These are phyloP conservation scores for Scaptomyza montana DNA, from an alignment of 1,140 invertebrate genomes.

Conservation along the genomic window DNA sequence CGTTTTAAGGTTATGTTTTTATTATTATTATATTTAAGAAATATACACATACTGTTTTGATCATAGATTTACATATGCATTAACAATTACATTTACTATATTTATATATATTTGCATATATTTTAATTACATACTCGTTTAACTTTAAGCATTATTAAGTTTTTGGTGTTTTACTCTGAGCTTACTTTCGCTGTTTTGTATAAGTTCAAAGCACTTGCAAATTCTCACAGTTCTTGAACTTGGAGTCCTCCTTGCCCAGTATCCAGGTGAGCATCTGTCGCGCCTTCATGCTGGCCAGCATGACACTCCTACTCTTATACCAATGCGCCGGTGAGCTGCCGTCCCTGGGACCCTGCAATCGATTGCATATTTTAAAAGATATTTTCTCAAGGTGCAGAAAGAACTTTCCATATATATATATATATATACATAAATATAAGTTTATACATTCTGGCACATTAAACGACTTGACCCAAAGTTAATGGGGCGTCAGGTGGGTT, in stretches of 20 bases:
- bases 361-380: conserved; percentile 16
- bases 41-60: conserved; percentile 24
- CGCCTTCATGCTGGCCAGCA: conserved; percentile 93
- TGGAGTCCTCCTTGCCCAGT: conserved; percentile 94
- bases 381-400: not conserved
- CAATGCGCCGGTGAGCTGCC: conserved; percentile 87
- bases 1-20: conserved; percentile 29
- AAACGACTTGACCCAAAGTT: conserved; percentile 12
- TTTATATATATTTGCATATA: conserved; percentile 11
- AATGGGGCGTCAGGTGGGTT: not conserved
- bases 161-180: conserved; percentile 32
- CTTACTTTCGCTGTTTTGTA: not conserved
- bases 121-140: conserved; percentile 44
- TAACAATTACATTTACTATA: conserved; percentile 24
- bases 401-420: not conserved
- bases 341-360: conserved; percentile 85
- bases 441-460: conserved; percentile 6
- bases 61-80: conserved; percentile 25
- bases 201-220: conserved; percentile 88
- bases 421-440: not conserved
- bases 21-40: too few relatives aligned
- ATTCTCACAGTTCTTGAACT: conserved; percentile 96
- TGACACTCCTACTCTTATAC: conserved; percentile 92
- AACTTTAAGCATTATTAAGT: conserved; percentile 34
- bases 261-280: conserved; percentile 95